Evolutionary conservation across 2,888 invertebrate species (phyloP), one percentile per base, ranked within the genome.

Genomic region (Malthinus flaveolus): DNA sequence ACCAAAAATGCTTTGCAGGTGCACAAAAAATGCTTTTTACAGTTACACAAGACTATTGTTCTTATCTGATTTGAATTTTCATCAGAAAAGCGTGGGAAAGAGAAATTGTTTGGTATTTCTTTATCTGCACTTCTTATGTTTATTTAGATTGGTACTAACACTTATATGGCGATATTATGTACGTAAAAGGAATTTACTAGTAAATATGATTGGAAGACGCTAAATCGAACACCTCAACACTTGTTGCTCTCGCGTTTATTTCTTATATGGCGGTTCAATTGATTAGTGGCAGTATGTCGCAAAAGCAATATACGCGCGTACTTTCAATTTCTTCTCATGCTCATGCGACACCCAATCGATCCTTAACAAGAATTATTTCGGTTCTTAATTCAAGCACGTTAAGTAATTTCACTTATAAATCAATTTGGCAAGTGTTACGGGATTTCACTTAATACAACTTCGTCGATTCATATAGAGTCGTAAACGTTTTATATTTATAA

Each of bases 41-140:
- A 60, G 60, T 60, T 60, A 60, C 44, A 55, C 59, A 51, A 54
- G 52, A 60, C 59, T 56, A 60, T 60, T 60, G 56, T 60, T 60
- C 60, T 60, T 56, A 60, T 60, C 59, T 59, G 59, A 59, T 59
- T 59, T 47, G 51, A 55, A 56, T 59, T 56, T 59, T 56, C 48
- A 49, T 51, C 42, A 36, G 48, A 55, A 59, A 55, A 52, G 55
- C 59, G 59, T 59, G 59, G 55, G 59, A 59, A 59, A 55, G 59
- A 56, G 49, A 59, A 59, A 54, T 50, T 59, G 49, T 35, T 23
- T 33, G 49, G 58, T 45, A 49, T 58, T 53, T 52, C 39, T 42
- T 42, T 42, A 42, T 42, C 39, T 42, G 39, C 39, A 42, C 39
- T 42, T 42, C 39, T 42, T 42, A 42, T 42, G 39, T 42, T 15